phyloP scores from a whole-genome alignment of 2,888 invertebrate genomes.

The Parnassius mnemosyne region DNA sequence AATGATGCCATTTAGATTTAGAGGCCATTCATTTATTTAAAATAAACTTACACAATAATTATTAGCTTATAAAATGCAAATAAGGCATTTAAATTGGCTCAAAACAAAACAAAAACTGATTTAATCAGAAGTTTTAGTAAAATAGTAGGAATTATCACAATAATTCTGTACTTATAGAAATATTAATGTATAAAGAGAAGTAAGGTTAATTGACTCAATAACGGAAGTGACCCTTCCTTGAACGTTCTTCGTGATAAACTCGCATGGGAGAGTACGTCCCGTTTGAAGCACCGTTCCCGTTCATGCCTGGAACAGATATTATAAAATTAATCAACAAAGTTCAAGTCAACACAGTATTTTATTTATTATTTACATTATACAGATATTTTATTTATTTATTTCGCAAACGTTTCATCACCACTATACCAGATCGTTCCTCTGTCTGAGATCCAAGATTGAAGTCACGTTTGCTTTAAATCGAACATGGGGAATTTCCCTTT shows the following conservation, averaged over 20 bases:
- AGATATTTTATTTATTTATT: too few relatives aligned
- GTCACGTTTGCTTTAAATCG: too few relatives aligned
- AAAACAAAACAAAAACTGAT: conserved; percentile 44
- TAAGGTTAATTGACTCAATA: conserved; percentile 74
- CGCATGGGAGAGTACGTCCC: conserved; percentile 89
- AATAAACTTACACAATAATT: conserved; percentile 30
- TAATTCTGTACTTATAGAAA: conserved; percentile 53
- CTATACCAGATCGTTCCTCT: too few relatives aligned
- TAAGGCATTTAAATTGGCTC: conserved; percentile 38
- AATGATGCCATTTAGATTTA: conserved; percentile 6
- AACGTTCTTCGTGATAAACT: conserved; percentile 90
- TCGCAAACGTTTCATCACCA: too few relatives aligned
- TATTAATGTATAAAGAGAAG: conserved; percentile 26
- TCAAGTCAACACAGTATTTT: too few relatives aligned
- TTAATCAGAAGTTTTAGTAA: conserved; percentile 45
- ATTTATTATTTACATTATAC: too few relatives aligned
- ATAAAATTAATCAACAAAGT: too few relatives aligned
- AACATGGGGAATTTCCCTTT: too few relatives aligned
- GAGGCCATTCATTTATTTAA: conserved; percentile 37
- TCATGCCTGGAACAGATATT: conserved; percentile 76
- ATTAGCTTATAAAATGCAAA: conserved; percentile 34
- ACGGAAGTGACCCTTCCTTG: conserved; percentile 90
- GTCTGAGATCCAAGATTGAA: too few relatives aligned
- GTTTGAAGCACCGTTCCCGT: conserved; percentile 80
- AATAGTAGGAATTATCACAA: conserved; percentile 58